Conservation (phyloP, 2,113 vertebrate species). For the Lophotis ruficrista region DNA sequence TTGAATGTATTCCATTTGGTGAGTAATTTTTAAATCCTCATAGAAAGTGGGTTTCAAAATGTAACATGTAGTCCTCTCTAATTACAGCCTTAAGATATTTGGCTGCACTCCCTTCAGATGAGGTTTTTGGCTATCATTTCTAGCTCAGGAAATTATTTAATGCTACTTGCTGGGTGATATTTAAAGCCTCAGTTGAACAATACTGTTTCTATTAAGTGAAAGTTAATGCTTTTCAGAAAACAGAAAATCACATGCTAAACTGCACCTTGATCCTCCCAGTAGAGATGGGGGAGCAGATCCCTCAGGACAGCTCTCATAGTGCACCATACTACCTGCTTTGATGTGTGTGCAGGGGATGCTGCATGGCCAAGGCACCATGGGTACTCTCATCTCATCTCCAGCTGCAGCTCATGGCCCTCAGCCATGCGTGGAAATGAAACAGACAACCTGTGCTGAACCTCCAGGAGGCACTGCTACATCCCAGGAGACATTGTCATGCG, state of each 20-base stretch:
- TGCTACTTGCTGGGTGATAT: background rate
- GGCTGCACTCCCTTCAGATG: background rate
- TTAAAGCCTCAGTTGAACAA: background rate
- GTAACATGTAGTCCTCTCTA: background rate
- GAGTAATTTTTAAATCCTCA: background rate
- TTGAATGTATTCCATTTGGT: background rate
- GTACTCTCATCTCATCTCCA: background rate
- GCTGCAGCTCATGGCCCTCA: background rate
- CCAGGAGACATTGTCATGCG: rapidly evolving
- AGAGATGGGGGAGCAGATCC: background rate
- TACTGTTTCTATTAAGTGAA: background rate
- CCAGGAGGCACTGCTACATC: background rate
- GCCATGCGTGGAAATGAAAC: background rate
- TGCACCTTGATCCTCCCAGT: background rate
- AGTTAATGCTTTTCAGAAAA: background rate
- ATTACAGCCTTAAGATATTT: constrained; percentile 17
- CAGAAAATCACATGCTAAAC: background rate
- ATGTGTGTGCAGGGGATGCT: rapidly evolving
- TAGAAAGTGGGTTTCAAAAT: background rate
- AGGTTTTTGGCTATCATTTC: background rate
- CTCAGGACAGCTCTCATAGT: background rate
- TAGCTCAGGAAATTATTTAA: constrained; percentile 17
- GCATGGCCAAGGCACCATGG: background rate
- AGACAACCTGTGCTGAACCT: background rate
- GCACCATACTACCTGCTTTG: background rate